Evolutionary conservation across 2,113 vertebrate species (phyloP).

Genomic region (Micromys minutus): DNA sequence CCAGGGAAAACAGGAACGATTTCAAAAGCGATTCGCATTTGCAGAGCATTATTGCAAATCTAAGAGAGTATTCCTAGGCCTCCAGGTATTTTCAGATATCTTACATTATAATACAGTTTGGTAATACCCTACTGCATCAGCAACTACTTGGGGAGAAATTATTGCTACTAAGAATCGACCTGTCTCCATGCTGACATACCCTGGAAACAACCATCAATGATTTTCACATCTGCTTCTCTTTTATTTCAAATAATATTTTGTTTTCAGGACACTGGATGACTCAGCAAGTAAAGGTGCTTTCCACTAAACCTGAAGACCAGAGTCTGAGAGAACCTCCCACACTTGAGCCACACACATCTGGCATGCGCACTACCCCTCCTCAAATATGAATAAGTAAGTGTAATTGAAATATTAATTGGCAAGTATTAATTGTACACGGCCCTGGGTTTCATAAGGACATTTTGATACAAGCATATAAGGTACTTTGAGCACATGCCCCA

Average conservation of each 20-base stretch:
- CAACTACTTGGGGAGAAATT: no score
- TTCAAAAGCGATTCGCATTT: conserved; percentile 67
- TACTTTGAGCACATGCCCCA: neutral
- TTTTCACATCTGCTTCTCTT: neutral
- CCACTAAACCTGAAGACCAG: neutral
- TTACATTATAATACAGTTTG: neutral
- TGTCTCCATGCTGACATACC: neutral
- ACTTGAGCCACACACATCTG: neutral
- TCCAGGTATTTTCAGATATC: neutral
- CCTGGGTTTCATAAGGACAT: neutral
- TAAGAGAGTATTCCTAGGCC: conserved; percentile 29
- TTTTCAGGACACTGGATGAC: neutral
- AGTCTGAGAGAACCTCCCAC: neutral
- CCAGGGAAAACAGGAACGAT: neutral
- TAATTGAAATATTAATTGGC: neutral
- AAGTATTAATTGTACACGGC: neutral
- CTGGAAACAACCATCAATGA: neutral
- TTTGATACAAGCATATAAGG: neutral
- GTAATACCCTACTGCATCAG: neutral
- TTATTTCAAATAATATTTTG: neutral
- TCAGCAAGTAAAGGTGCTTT: neutral
- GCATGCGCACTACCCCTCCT: neutral
- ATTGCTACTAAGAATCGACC: neutral
- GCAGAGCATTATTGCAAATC: conserved; percentile 46
- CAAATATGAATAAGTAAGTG: neutral